Conservation (phyloP, 2,888 invertebrate genomes). For the Xanthia togata region DNA sequence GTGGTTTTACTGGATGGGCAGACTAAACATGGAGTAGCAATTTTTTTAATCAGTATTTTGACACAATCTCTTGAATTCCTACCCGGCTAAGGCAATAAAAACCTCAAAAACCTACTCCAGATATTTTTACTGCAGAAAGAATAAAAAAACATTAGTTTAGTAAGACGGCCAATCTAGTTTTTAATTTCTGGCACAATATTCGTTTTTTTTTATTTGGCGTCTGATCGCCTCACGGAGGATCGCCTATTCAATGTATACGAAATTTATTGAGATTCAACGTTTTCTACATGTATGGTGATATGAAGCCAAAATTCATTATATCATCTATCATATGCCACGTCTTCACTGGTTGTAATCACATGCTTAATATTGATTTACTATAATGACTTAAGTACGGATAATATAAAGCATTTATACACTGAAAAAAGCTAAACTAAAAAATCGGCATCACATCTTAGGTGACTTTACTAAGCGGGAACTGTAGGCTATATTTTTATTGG, state of each 20-base stretch:
- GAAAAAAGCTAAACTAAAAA: constrained; percentile 53
- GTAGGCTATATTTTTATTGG: constrained; percentile 73
- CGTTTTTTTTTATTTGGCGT: constrained; percentile 13
- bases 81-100: neutral
- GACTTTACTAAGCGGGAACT: constrained; percentile 64
- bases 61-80: neutral
- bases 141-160: neutral
- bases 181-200: constrained; percentile 15
- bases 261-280: constrained; percentile 28
- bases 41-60: neutral
- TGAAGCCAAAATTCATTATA: constrained; percentile 22
- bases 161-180: constrained; percentile 13
- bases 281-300: constrained; percentile 6
- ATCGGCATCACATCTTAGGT: constrained; percentile 57
- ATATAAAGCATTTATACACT: constrained; percentile 65
- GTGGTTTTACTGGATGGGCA: constrained; percentile 8
- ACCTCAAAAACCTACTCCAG: neutral
- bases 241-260: constrained; percentile 14
- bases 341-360: constrained; percentile 62
- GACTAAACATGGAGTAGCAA: neutral
- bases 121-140: neutral
- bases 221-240: no score
- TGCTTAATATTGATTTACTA: constrained; percentile 43
- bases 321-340: constrained; percentile 59
- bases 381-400: constrained; percentile 59